phyloP scores from a whole-genome alignment of 2,797 vertebrate genomes.

The Lithobates pipiens region DNA sequence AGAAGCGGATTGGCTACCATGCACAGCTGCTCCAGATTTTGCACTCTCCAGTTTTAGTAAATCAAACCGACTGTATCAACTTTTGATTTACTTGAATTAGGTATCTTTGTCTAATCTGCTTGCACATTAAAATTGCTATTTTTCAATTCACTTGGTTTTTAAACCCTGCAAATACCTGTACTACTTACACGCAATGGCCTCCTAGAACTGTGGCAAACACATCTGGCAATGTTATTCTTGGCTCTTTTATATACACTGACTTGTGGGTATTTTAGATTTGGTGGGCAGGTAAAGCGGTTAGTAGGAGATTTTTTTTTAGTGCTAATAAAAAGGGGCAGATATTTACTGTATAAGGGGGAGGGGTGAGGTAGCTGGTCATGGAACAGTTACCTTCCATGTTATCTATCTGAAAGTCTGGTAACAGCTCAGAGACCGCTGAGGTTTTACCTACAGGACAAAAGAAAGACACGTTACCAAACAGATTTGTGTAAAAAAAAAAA shows the following conservation, averaged over 20 bases:
- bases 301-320: no score
- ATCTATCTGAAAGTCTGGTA: conserved; percentile 96
- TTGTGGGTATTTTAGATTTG: no score
- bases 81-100: background rate
- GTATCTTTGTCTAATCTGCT: background rate
- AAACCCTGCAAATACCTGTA: no score
- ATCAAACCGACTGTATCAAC: background rate
- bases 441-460: conserved; percentile 76
- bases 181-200: background rate
- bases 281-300: no score
- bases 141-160: background rate
- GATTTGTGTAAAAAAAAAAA: background rate
- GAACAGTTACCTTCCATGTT: conserved; percentile 88
- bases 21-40: no score
- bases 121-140: background rate
- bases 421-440: conserved; percentile 88
- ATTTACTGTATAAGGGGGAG: background rate
- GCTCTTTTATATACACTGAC: no score
- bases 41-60: no score
- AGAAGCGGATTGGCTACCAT: no score
- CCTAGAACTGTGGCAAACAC: background rate
- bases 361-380: background rate
- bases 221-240: background rate
- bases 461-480: conserved; percentile 67
- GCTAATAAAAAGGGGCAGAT: no score